Percentiles rank a stretch among this genome's conserved stretches.
Evolutionary conservation across 1,140 invertebrate species (phyloP).

Genomic region (Hylaeus volcanicus): DNA sequence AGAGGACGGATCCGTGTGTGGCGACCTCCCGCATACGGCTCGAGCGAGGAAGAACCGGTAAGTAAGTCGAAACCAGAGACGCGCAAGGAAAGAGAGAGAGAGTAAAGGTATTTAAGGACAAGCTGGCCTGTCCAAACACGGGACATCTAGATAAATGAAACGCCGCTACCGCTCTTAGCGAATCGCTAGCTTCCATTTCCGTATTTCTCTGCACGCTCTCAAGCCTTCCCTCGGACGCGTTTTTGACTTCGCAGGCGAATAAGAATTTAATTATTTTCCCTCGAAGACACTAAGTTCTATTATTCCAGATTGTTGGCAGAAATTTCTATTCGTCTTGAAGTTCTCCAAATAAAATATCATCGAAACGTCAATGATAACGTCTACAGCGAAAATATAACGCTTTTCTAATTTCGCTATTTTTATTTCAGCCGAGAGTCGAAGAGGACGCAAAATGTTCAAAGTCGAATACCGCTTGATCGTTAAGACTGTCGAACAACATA

Average conservation of each 20-base stretch:
- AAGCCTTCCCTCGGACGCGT: not conserved
- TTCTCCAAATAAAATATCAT: too few relatives aligned
- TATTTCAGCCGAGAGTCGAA: too few relatives aligned
- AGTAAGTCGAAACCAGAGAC: slow-evolving; percentile 50
- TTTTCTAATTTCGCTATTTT: too few relatives aligned
- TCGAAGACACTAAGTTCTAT: not conserved
- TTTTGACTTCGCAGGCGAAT: not conserved
- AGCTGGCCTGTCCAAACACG: slow-evolving; percentile 62
- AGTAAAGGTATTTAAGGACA: slow-evolving; percentile 39
- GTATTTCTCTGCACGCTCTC: not conserved
- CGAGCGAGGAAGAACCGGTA: not conserved
- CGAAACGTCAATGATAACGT: too few relatives aligned
- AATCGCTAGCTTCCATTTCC: slow-evolving; percentile 7
- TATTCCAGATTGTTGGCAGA: too few relatives aligned
- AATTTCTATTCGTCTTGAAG: too few relatives aligned
- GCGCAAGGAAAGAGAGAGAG: slow-evolving; percentile 12
- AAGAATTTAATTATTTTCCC: too few relatives aligned
- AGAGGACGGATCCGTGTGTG: slow-evolving; percentile 38
- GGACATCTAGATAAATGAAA: slow-evolving; percentile 48
- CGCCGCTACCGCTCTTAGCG: slow-evolving; percentile 6
- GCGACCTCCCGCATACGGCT: slow-evolving; percentile 49
- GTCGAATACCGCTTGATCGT: too few relatives aligned
- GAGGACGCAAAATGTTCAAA: too few relatives aligned
- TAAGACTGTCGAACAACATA: too few relatives aligned
- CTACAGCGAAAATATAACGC: too few relatives aligned